phyloP scores from a whole-genome alignment of 2,888 invertebrate species.

The Stenodema calcarata region DNA sequence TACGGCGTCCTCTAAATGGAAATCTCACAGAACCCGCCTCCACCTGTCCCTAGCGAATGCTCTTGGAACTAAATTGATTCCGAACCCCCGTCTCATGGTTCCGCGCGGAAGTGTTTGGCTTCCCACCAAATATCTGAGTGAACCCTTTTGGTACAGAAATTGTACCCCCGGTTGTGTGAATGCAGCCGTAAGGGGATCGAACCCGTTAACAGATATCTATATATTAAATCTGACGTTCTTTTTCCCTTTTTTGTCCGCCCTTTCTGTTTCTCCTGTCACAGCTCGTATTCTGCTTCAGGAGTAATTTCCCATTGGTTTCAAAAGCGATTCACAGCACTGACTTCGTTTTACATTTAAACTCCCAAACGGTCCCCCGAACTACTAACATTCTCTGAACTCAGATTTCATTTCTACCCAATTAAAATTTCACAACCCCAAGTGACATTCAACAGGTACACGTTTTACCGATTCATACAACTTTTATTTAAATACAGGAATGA shows the following conservation, averaged over 20 bases:
- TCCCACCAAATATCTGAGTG: neutral
- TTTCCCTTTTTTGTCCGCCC: neutral
- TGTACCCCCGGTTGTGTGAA: neutral
- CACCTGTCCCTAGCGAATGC: neutral
- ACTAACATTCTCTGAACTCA: too few species aligned
- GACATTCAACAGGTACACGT: too few species aligned
- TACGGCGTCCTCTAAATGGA: slow-evolving; percentile 22
- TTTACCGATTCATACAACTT: too few species aligned
- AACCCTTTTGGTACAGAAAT: neutral
- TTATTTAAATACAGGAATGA: too few species aligned
- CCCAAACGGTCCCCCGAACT: too few species aligned
- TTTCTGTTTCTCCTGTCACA: neutral
- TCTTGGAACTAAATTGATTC: slow-evolving; percentile 3
- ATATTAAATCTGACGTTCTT: neutral
- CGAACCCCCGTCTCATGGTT: neutral
- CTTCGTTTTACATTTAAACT: too few species aligned
- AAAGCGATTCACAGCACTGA: neutral
- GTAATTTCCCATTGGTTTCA: neutral
- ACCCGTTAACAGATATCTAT: neutral
- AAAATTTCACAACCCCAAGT: too few species aligned
- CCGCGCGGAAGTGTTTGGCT: neutral
- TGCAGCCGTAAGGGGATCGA: neutral
- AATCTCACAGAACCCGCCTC: neutral
- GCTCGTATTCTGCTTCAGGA: neutral
- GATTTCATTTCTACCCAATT: too few species aligned